Evolutionary conservation across 2,888 invertebrate genomes (phyloP).

Genomic region (Leptinotarsa juncta): DNA sequence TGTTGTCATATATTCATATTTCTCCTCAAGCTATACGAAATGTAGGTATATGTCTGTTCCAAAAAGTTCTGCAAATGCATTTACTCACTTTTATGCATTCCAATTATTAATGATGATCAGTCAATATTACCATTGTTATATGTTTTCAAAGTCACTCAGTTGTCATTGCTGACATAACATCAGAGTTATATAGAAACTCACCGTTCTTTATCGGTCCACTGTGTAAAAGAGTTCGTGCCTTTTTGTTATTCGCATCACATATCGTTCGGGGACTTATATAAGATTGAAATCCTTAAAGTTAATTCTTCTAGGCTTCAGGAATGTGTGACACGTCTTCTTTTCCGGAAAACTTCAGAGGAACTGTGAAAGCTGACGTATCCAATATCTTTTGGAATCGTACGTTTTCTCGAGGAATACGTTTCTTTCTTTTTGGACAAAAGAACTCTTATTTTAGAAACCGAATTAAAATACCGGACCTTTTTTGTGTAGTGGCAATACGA

Average conservation of each 20-base stretch:
- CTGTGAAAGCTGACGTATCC: constrained; percentile 23
- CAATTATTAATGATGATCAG: too few relatives aligned
- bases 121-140: too few relatives aligned
- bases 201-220: neutral
- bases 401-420: neutral
- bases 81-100: too few relatives aligned
- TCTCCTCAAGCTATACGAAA: too few relatives aligned
- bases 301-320: constrained; percentile 51
- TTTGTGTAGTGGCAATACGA: neutral
- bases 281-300: constrained; percentile 52
- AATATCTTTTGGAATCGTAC: constrained; percentile 18
- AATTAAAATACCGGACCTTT: neutral
- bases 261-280: constrained; percentile 49
- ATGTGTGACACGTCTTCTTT: constrained; percentile 32
- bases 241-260: constrained; percentile 59
- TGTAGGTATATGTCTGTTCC: too few relatives aligned
- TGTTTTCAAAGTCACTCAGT: too few relatives aligned
- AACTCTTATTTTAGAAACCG: neutral
- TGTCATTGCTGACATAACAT: too few relatives aligned
- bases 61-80: too few relatives aligned
- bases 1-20: too few relatives aligned
- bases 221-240: constrained; percentile 44
- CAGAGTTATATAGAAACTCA: too few relatives aligned
- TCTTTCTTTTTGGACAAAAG: neutral
- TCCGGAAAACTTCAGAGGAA: constrained; percentile 11